These are phyloP conservation scores for Drosophila truncata DNA, from an alignment of 1,140 invertebrate species.

Conservation along the genomic window DNA sequence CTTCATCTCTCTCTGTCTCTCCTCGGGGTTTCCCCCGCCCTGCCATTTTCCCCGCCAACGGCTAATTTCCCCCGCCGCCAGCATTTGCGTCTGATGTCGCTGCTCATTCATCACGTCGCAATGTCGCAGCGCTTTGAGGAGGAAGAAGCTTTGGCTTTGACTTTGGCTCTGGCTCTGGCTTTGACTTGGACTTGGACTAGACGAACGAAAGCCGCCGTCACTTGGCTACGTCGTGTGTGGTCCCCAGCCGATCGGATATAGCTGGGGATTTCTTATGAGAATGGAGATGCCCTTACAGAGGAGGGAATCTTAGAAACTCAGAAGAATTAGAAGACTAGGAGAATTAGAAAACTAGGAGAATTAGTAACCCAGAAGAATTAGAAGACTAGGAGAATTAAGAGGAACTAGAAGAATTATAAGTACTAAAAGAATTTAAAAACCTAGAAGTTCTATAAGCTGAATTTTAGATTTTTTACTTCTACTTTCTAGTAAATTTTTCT, in stretches of 20 bases:
- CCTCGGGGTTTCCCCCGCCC: background rate
- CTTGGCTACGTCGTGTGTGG: slow-evolving; percentile 59
- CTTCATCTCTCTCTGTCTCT: background rate
- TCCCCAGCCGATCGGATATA: slow-evolving; percentile 25
- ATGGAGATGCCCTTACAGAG: slow-evolving; percentile 2
- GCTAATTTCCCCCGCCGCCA: slow-evolving; percentile 31
- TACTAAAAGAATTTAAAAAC: too few species aligned
- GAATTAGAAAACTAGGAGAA: background rate
- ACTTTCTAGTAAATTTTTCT: background rate
- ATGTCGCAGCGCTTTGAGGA: slow-evolving; percentile 30
- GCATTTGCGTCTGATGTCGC: slow-evolving; percentile 50
- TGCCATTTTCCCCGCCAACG: background rate
- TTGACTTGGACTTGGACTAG: slow-evolving; percentile 30
- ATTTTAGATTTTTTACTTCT: background rate
- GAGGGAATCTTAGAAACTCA: background rate
- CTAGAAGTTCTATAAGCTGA: too few species aligned
- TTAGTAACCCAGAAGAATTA: background rate
- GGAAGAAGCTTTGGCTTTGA: slow-evolving; percentile 28
- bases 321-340: background rate
- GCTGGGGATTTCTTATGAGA: slow-evolving; percentile 13
- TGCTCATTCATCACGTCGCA: slow-evolving; percentile 80
- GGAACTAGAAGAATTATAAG: background rate
- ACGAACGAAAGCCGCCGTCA: slow-evolving; percentile 41
- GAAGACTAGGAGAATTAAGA: too few species aligned
- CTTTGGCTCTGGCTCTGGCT: slow-evolving; percentile 15